Conservation (phyloP, 2,888 invertebrate genomes). For the Elmis aenea region DNA sequence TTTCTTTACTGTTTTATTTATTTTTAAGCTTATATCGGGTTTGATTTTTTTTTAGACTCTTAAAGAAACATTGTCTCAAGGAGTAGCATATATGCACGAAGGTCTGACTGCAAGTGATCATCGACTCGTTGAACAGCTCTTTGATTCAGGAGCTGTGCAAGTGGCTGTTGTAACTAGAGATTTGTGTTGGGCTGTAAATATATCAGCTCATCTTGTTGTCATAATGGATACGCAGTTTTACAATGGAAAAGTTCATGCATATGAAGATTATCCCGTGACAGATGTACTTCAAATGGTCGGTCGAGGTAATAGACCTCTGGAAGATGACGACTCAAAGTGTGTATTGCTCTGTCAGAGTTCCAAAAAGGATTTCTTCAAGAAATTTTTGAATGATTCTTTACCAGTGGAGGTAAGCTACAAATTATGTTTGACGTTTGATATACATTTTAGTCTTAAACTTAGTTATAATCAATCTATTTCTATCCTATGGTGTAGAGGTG, state of each 20-base stretch:
- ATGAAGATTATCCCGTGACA: slow-evolving; percentile 97
- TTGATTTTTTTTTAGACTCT: slow-evolving; percentile 57
- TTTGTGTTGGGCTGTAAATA: slow-evolving; percentile 88
- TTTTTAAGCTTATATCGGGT: slow-evolving; percentile 19
- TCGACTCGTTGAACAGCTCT: slow-evolving; percentile 86
- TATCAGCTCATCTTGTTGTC: slow-evolving; percentile 89
- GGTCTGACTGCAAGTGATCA: slow-evolving; percentile 82
- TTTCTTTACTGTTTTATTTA: slow-evolving; percentile 2
- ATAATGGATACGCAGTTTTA: slow-evolving; percentile 95
- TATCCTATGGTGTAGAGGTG: not conserved
- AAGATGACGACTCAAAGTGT: slow-evolving; percentile 90
- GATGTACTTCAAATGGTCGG: slow-evolving; percentile 98
- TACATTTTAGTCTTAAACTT: too few species aligned
- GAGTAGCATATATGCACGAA: slow-evolving; percentile 97
- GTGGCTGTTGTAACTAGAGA: slow-evolving; percentile 88
- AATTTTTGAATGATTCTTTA: slow-evolving; percentile 93
- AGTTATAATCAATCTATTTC: too few species aligned
- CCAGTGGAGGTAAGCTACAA: slow-evolving; percentile 78
- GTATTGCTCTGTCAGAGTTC: slow-evolving; percentile 96
- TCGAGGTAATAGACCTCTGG: slow-evolving; percentile 85
- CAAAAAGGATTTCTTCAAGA: slow-evolving; percentile 98
- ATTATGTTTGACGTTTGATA: too few species aligned
- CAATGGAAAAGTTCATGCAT: slow-evolving; percentile 76
- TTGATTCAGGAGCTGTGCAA: slow-evolving; percentile 89
- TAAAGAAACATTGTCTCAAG: slow-evolving; percentile 87